Conservation (phyloP, 2,888 invertebrate genomes). For the Podotricha telesiphe region DNA sequence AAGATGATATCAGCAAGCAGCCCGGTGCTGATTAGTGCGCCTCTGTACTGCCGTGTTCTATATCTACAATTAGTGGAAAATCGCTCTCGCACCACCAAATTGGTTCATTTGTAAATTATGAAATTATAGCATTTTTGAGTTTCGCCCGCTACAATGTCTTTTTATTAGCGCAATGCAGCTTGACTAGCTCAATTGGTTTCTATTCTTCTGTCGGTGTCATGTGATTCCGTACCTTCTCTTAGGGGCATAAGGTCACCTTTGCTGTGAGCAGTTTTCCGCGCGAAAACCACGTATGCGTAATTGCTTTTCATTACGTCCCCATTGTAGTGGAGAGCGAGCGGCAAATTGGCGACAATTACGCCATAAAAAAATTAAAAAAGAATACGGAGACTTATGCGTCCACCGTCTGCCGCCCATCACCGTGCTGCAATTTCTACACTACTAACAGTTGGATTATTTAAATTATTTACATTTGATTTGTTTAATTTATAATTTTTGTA, state of each 20-base stretch:
- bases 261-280: conserved; percentile 47
- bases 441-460: neutral
- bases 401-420: neutral
- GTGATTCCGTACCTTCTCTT: conserved; percentile 41
- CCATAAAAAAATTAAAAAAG: conserved; percentile 78
- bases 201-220: conserved; percentile 59
- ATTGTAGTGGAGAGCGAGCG: conserved; percentile 59
- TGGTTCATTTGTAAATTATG: conserved; percentile 68
- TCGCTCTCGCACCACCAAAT: conserved; percentile 28
- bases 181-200: conserved; percentile 76
- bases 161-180: conserved; percentile 72
- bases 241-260: conserved; percentile 50
- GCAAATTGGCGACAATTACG: conserved; percentile 79
- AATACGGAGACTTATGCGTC: conserved; percentile 42
- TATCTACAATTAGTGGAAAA: conserved; percentile 22
- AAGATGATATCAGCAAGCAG: too few relatives aligned
- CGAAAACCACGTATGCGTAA: conserved; percentile 81
- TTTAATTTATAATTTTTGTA: neutral
- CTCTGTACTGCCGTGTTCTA: neutral
- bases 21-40: neutral
- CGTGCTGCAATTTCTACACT: too few relatives aligned
- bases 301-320: conserved; percentile 80
- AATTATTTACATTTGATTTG: neutral
- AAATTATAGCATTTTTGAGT: conserved; percentile 78
- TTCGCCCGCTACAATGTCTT: conserved; percentile 73